These are phyloP conservation scores for Asobara japonica DNA, from an alignment of 1,140 invertebrate species.

Conservation along the genomic window DNA sequence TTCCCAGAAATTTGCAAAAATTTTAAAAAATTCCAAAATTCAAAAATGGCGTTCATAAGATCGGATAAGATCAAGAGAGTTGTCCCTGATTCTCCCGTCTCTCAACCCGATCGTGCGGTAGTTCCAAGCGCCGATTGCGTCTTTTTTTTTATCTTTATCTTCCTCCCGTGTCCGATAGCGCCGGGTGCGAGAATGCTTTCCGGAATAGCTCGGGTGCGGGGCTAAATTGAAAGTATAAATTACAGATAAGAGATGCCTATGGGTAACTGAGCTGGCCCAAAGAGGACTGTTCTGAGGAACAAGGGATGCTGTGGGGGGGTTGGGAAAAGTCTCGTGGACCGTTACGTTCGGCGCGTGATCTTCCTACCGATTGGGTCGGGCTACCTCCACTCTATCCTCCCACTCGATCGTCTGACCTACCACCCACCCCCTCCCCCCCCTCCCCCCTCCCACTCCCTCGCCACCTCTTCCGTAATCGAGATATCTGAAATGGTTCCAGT, in stretches of 20 bases:
- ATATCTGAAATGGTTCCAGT: not conserved
- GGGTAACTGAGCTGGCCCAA: slow-evolving; percentile 11
- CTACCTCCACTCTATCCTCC: not conserved
- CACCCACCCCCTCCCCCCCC: not conserved
- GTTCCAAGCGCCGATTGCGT: slow-evolving; percentile 28
- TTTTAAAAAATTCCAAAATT: too few species aligned
- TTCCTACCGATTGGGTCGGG: slow-evolving; percentile 48
- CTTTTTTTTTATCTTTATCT: slow-evolving; percentile 32
- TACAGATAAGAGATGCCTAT: slow-evolving; percentile 54
- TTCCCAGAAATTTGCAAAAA: too few species aligned
- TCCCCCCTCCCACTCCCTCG: not conserved
- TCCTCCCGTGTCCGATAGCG: slow-evolving; percentile 3
- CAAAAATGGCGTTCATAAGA: too few species aligned
- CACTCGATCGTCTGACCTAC: not conserved
- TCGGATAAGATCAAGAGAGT: too few species aligned
- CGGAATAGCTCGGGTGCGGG: slow-evolving; percentile 32
- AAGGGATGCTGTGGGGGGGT: not conserved
- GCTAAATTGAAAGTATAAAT: slow-evolving; percentile 64
- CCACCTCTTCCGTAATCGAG: not conserved
- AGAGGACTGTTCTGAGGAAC: not conserved
- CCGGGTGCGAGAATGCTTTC: slow-evolving; percentile 12
- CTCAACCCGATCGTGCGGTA: not conserved
- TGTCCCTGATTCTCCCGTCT: too few species aligned
- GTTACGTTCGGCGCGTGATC: slow-evolving; percentile 58
- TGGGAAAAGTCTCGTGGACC: slow-evolving; percentile 40